phyloP scores from a whole-genome alignment of 2,888 invertebrate genomes.

The Mycalesis mineus region DNA sequence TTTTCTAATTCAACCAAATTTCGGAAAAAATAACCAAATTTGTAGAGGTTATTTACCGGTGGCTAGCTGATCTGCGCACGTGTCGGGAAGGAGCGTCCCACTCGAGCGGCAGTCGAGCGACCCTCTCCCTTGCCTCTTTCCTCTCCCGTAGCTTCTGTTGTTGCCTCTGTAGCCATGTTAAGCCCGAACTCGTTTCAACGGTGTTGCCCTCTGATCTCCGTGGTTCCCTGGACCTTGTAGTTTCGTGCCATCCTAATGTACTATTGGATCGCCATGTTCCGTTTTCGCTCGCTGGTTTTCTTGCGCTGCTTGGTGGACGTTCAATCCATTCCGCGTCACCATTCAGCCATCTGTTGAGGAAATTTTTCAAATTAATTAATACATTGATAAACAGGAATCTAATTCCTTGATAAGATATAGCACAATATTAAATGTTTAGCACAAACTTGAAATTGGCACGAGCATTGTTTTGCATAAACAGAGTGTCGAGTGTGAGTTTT shows the following conservation, averaged over 20 bases:
- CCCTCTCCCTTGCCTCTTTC: slow-evolving; percentile 84
- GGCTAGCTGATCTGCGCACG: slow-evolving; percentile 72
- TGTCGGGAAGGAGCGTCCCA: slow-evolving; percentile 71
- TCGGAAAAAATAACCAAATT: too few relatives aligned
- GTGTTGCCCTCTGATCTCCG: slow-evolving; percentile 58
- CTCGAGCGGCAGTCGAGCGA: slow-evolving; percentile 85
- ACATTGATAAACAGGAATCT: too few relatives aligned
- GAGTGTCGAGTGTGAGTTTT: too few relatives aligned
- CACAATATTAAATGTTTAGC: too few relatives aligned
- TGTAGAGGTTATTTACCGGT: slow-evolving; percentile 53
- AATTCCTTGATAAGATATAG: too few relatives aligned
- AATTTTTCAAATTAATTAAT: neutral
- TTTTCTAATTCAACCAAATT: too few relatives aligned
- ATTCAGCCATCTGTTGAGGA: slow-evolving; percentile 59
- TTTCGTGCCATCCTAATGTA: slow-evolving; percentile 66
- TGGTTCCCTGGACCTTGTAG: slow-evolving; percentile 52
- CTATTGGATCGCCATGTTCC: slow-evolving; percentile 66
- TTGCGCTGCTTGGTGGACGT: slow-evolving; percentile 50
- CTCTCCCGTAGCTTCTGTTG: slow-evolving; percentile 88
- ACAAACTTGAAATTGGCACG: too few relatives aligned
- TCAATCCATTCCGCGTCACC: slow-evolving; percentile 68
- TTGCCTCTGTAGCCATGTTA: slow-evolving; percentile 90
- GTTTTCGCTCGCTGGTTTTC: slow-evolving; percentile 57
- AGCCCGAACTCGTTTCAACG: slow-evolving; percentile 65
- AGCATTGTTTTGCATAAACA: too few relatives aligned